phyloP scores from a whole-genome alignment of 1,140 invertebrate species.

The Bombus balteatus region DNA sequence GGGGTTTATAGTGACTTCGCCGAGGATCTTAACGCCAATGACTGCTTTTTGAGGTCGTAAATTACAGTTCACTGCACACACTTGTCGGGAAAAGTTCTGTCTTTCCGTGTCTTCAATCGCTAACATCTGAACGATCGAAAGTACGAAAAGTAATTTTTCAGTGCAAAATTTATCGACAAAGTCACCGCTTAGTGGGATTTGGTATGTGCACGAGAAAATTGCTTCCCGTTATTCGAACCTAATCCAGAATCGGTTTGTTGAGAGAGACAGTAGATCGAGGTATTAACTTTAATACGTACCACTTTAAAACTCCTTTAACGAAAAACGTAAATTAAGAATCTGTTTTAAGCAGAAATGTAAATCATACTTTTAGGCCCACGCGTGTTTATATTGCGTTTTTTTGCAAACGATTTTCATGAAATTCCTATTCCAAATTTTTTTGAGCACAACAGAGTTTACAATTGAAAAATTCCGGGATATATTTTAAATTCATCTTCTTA shows the following conservation, averaged over 20 bases:
- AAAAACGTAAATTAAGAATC: not conserved
- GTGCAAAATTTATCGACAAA: not conserved
- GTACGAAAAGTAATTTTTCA: not conserved
- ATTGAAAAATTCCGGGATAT: not conserved
- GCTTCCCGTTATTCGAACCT: not conserved
- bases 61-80: conserved; percentile 25
- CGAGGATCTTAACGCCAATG: not conserved
- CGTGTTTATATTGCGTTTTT: not conserved
- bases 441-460: not conserved
- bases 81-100: conserved; percentile 28
- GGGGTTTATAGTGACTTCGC: conserved; percentile 11
- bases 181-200: not conserved
- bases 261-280: too few relatives aligned
- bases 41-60: conserved; percentile 19
- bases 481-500: not conserved
- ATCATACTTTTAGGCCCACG: not conserved
- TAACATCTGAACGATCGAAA: conserved; percentile 17
- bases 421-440: not conserved
- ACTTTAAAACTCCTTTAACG: not conserved
- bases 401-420: not conserved
- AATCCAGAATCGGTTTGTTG: not conserved
- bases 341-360: not conserved
- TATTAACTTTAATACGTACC: not conserved
- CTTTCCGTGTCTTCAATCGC: not conserved
- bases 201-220: not conserved